These are phyloP conservation scores for Lithodes maja DNA, from an alignment of 2,888 invertebrate genomes.

Conservation along the genomic window DNA sequence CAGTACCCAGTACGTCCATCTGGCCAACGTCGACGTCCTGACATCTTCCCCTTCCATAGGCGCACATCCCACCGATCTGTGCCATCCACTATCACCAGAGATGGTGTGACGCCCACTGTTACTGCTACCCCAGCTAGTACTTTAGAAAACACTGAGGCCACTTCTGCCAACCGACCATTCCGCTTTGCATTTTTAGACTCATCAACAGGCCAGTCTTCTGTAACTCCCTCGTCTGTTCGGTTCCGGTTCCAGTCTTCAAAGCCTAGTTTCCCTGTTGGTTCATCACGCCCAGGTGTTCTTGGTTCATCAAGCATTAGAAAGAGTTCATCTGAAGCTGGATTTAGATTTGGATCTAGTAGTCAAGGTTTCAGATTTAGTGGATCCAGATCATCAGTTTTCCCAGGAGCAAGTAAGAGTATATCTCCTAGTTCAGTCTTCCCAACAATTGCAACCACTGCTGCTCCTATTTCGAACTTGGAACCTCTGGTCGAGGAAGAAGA, in stretches of 20 bases:
- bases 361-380: conserved; percentile 34
- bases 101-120: conserved; percentile 35
- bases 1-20: conserved; percentile 24
- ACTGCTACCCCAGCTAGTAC: conserved; percentile 47
- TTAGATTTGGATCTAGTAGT: conserved; percentile 46
- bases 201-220: neutral
- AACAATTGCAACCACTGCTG: conserved; percentile 22
- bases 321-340: conserved; percentile 34
- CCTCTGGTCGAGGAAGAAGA: neutral
- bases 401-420: conserved; percentile 25
- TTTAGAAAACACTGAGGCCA: conserved; percentile 9
- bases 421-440: conserved; percentile 42
- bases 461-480: conserved; percentile 39
- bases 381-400: conserved; percentile 45
- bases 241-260: conserved; percentile 54
- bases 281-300: conserved; percentile 45
- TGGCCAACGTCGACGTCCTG: conserved; percentile 47
- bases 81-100: conserved; percentile 45
- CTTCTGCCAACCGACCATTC: conserved; percentile 37
- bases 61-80: conserved; percentile 43
- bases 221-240: conserved; percentile 15
- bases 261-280: conserved; percentile 1
- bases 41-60: conserved; percentile 58
- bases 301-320: conserved; percentile 20
- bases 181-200: conserved; percentile 40